These are phyloP conservation scores for Auanema sp. DNA, from an alignment of 2,888 invertebrate species.

Conservation along the genomic window DNA sequence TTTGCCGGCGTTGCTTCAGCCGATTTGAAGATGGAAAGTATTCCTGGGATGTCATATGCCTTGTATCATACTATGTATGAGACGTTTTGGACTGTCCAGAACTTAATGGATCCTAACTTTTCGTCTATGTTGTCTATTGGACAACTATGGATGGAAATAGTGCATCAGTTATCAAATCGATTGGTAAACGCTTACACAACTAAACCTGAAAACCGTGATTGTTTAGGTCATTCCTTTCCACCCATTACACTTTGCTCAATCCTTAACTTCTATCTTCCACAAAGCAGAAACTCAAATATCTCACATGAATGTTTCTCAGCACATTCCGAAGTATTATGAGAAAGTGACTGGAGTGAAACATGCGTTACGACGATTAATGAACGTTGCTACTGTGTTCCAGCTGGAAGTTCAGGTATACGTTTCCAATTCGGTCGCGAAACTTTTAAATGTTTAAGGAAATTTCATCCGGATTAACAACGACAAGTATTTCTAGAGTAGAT, in stretches of 20 bases:
- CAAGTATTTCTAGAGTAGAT: constrained; percentile 10
- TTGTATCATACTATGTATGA: constrained; percentile 48
- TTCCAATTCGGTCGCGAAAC: neutral
- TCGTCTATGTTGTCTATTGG: constrained; percentile 25
- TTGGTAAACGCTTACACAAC: constrained; percentile 13
- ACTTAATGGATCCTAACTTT: constrained; percentile 25
- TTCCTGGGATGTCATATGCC: constrained; percentile 32
- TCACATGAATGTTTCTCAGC: constrained; percentile 19
- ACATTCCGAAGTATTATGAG: constrained; percentile 15
- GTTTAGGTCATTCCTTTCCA: constrained; percentile 37
- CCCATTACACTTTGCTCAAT: constrained; percentile 28
- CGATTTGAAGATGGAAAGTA: constrained; percentile 36
- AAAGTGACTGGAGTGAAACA: constrained; percentile 28
- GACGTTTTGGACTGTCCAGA: constrained; percentile 36
- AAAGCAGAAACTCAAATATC: constrained; percentile 20
- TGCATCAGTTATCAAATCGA: constrained; percentile 32
- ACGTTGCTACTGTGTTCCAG: constrained; percentile 17
- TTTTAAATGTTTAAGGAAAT: constrained; percentile 24
- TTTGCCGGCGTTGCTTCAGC: constrained; percentile 36
- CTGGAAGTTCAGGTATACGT: constrained; percentile 14
- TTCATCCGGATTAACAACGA: constrained; percentile 6
- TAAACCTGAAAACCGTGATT: too few species aligned
- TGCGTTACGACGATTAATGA: constrained; percentile 18
- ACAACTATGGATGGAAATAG: constrained; percentile 29
- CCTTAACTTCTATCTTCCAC: constrained; percentile 19